Percentiles rank a stretch among this genome's conserved stretches.
Conservation (phyloP, 2,113 vertebrate species). For the Myanophis thanlyinensis region DNA sequence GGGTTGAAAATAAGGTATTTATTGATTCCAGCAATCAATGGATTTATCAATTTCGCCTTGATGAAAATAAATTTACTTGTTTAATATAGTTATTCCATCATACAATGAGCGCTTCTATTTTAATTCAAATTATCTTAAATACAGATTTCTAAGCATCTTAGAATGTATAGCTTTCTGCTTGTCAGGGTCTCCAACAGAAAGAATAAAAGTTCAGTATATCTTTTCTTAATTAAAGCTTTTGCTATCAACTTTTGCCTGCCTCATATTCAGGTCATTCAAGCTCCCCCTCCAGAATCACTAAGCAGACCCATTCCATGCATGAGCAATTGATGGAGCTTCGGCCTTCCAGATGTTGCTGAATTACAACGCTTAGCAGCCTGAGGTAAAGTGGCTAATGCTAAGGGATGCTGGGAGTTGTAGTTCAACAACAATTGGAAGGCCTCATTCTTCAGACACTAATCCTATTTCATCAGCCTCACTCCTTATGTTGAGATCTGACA, state of each 20-base stretch:
- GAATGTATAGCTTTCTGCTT: neutral
- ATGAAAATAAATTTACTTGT: neutral
- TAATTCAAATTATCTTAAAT: neutral
- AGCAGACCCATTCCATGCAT: neutral
- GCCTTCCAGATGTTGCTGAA: neutral
- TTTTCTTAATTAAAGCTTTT: neutral
- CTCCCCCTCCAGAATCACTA: neutral
- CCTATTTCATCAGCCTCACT: neutral
- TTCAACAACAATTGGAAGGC: neutral
- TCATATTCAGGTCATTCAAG: neutral
- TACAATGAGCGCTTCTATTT: neutral
- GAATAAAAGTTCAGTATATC: neutral
- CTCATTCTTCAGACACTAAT: neutral
- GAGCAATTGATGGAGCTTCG: neutral
- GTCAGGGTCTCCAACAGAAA: neutral
- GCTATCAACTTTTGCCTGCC: neutral
- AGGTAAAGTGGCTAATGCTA: neutral
- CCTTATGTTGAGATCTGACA: neutral
- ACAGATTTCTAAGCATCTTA: neutral
- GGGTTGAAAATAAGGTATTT: neutral
- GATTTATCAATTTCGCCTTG: neutral
- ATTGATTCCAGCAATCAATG: neutral
- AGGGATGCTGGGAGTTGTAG: neutral
- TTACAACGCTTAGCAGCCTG: neutral
- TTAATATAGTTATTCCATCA: neutral